These are phyloP conservation scores for Antechinus flavipes DNA, from an alignment of 2,113 vertebrate species.

Conservation along the genomic window DNA sequence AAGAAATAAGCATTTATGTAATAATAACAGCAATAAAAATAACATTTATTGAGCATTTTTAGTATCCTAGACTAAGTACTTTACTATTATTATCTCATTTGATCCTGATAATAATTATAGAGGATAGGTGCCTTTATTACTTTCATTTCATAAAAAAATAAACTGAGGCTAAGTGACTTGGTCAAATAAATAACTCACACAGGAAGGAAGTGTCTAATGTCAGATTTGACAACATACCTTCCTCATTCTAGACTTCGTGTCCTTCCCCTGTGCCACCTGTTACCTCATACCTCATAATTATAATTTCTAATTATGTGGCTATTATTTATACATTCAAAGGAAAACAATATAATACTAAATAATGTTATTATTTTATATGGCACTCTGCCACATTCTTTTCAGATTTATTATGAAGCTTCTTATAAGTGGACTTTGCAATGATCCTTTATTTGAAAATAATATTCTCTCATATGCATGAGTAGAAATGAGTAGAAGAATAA, in stretches of 20 bases:
- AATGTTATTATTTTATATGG: background rate
- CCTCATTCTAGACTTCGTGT: background rate
- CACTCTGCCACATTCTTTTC: slow-evolving; percentile 38
- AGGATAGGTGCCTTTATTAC: background rate
- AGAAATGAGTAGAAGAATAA: background rate
- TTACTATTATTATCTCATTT: background rate
- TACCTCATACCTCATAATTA: slow-evolving; percentile 39
- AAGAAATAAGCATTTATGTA: background rate
- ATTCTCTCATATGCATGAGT: background rate
- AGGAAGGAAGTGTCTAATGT: background rate
- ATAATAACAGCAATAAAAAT: background rate
- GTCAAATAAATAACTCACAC: background rate
- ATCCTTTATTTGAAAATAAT: background rate
- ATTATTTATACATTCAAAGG: slow-evolving; percentile 20
- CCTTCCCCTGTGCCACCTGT: background rate
- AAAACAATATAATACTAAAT: background rate
- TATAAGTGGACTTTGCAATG: background rate
- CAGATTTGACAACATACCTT: background rate
- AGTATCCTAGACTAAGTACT: background rate
- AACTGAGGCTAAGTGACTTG: background rate
- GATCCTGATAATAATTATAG: background rate
- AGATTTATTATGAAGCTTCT: slow-evolving; percentile 32
- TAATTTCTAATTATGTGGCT: slow-evolving; percentile 55
- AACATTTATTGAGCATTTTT: background rate
- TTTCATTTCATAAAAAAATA: background rate